Base-by-base conservation (phyloP, 2,888 invertebrate species). In the Suillia variegata region DNA sequence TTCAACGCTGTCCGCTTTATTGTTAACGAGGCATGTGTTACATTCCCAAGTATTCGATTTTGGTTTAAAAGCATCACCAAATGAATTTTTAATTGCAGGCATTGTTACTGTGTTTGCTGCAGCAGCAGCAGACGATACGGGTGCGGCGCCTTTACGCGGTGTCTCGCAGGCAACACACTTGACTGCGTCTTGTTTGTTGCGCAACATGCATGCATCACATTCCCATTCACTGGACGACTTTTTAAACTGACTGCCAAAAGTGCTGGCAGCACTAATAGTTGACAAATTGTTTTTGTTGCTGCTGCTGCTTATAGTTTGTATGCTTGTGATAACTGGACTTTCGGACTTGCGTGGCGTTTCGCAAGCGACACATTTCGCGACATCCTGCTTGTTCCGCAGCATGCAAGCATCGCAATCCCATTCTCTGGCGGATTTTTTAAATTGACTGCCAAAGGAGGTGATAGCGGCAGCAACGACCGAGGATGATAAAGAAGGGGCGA, bases 401-500 rank as follows among this genome's bases (percentile, higher is more conserved):
- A 87, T 83, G 73, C 91, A 91, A 18, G 80, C 82, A 1, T 83
- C 79, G 77, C 91, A 91, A 67, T 88, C 87, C 91, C 91, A 91
- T 18, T 85, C 84, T 51, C 84, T 85, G 20, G 79, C 71, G 1
- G 83, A 76, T 33, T 84, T 84, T 69, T 87, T 88, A 66, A 87
- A 87, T 68, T 79, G 77, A 54, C 80, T 77, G 1, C 77, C 79
- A 55, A 78, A 78, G 2, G 67, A 67, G 20, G 18, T 48, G 13
- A 31, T 21, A 5, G 31, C 17, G 20, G 54, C 52, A 10, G 47
- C 34, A 17, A 6, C 17, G 24, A 2, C 21, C 15, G 24, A 20
- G 2, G 38, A 13, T 4, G 38, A 13, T 38, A n/a, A 6, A 31
- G 6, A 13, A 5, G 38, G 2, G n/a, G 18, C 33, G 33, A 17